Evolutionary conservation across 2,888 invertebrate species (phyloP).

Genomic region (Lasioglossum malachurum): DNA sequence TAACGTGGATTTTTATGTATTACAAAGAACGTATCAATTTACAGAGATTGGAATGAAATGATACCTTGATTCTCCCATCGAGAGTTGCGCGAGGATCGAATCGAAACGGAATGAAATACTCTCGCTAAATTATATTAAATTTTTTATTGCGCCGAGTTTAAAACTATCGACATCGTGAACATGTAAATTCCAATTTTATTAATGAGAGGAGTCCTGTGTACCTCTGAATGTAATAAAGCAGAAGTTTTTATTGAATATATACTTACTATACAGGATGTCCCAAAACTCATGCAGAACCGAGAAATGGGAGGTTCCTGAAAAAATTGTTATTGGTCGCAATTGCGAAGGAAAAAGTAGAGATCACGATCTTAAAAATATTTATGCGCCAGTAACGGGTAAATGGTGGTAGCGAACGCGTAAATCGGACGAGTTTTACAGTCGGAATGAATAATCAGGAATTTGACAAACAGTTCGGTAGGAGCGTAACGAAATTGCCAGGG

Average conservation of each 20-base stretch:
- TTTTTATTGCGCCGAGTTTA: neutral
- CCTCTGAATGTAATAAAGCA: neutral
- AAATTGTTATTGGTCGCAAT: no score
- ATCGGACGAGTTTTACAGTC: neutral
- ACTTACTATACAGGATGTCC: no score
- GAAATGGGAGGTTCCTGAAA: no score
- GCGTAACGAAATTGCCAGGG: neutral
- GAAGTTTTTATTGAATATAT: neutral
- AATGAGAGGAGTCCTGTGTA: neutral
- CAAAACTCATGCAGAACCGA: no score
- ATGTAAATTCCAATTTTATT: neutral
- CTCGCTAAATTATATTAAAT: neutral
- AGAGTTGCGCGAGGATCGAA: neutral
- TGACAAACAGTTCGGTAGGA: neutral
- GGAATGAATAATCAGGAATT: neutral
- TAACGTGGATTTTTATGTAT: neutral
- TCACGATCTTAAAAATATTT: no score
- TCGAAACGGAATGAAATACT: neutral
- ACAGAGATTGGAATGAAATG: neutral
- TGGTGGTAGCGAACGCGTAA: neutral
- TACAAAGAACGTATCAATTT: neutral
- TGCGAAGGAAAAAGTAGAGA: no score
- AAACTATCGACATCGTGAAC: neutral
- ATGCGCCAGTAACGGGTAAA: neutral
- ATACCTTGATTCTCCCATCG: neutral